These are phyloP conservation scores for Bombus cullumanus DNA, from an alignment of 1,140 invertebrate species.

Conservation along the genomic window DNA sequence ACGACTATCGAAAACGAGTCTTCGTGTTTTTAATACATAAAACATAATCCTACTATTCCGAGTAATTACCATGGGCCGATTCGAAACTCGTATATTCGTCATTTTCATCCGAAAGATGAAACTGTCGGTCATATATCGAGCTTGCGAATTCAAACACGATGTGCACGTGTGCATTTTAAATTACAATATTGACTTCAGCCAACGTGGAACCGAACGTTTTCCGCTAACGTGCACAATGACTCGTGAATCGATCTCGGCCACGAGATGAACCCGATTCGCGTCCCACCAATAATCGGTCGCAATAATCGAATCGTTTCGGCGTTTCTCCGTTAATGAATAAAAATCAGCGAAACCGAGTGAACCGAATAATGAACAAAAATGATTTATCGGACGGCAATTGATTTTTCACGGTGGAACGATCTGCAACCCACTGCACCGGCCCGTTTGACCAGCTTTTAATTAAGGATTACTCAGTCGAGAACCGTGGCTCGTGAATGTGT, in stretches of 20 bases:
- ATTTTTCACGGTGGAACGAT: conserved; percentile 37
- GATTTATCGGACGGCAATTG: conserved; percentile 35
- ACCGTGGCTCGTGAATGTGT: neutral
- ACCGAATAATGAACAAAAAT: conserved; percentile 45
- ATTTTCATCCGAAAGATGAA: neutral
- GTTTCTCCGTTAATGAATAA: conserved; percentile 33
- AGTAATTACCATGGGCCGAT: neutral
- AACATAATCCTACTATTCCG: neutral
- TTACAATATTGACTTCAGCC: conserved; percentile 5
- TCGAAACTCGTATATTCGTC: neutral
- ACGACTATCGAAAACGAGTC: neutral
- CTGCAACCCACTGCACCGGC: neutral
- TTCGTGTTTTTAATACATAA: neutral
- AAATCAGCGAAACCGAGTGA: conserved; percentile 42
- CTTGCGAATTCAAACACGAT: neutral
- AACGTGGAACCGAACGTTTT: neutral
- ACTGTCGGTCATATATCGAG: no score
- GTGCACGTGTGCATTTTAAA: conserved; percentile 6
- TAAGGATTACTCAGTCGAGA: neutral
- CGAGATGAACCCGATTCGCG: neutral
- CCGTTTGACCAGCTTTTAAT: conserved; percentile 15
- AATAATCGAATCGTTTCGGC: conserved; percentile 1
- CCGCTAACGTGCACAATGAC: conserved; percentile 5
- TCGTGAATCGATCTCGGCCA: conserved; percentile 3
- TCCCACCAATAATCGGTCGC: neutral